phyloP scores from a whole-genome alignment of 1,140 invertebrate genomes.

The Potamilus streckersoni region DNA sequence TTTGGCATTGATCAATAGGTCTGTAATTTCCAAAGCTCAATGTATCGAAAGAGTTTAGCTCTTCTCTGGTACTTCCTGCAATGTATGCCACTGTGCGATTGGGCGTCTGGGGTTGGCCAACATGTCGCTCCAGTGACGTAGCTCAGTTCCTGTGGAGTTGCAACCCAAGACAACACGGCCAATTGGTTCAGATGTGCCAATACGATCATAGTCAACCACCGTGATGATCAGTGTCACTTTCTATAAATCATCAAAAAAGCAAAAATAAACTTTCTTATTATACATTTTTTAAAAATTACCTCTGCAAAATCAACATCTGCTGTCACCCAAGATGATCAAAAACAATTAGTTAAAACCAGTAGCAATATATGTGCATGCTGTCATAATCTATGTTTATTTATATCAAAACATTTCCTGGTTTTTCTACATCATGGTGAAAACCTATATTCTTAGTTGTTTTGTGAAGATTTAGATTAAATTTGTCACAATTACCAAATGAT shows the following conservation, averaged over 20 bases:
- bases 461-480: no score
- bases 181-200: slow-evolving; percentile 99
- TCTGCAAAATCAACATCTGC: neutral
- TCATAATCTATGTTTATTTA: no score
- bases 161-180: slow-evolving; percentile 97
- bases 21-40: no score
- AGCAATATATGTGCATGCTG: no score
- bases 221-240: slow-evolving; percentile 99
- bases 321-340: no score
- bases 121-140: slow-evolving; percentile 98
- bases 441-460: no score
- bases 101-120: slow-evolving; percentile 96
- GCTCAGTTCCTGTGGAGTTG: slow-evolving; percentile 93
- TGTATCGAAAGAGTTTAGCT: slow-evolving; percentile 37
- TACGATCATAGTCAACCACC: slow-evolving; percentile 99
- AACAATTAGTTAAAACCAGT: no score
- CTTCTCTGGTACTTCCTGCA: slow-evolving; percentile 72
- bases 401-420: no score
- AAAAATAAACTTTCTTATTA: neutral
- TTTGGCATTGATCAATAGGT: no score
- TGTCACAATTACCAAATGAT: no score
- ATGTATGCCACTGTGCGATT: slow-evolving; percentile 99
- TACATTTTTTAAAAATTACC: neutral
- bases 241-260: slow-evolving; percentile 70
- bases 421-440: no score